A percentile compares a stretch with the other conserved stretches of the same genome.
Conservation (phyloP, 2,113 vertebrate genomes). For the Hyaena hyaena region DNA sequence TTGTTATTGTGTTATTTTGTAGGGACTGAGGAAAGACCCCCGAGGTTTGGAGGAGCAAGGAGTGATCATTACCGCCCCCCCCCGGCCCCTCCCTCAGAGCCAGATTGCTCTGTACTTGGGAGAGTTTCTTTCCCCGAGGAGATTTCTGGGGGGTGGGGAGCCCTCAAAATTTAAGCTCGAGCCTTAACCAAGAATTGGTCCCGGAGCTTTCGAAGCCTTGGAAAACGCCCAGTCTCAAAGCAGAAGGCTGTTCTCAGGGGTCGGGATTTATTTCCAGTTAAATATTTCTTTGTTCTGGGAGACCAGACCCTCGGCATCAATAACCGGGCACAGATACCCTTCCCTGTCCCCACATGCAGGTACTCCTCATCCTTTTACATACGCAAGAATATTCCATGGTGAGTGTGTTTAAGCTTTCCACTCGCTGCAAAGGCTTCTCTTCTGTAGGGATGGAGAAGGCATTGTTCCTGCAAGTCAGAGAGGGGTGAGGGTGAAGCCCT, state of each 20-base stretch:
- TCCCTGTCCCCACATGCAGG: background rate
- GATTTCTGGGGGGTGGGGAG: background rate
- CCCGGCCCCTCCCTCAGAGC: background rate
- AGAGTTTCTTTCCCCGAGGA: background rate
- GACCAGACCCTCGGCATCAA: background rate
- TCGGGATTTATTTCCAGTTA: background rate
- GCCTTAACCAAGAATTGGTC: constrained; percentile 4
- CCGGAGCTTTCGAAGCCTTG: constrained; percentile 14
- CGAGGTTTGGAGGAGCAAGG: background rate
- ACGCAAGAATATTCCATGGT: background rate
- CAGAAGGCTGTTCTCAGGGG: background rate
- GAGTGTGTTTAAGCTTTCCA: background rate
- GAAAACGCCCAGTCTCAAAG: background rate
- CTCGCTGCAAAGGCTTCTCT: background rate
- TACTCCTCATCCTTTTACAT: fast-evolving
- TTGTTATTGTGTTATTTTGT: constrained; percentile 47
- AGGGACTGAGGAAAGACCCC: background rate
- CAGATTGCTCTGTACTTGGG: background rate
- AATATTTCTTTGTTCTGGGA: constrained; percentile 3
- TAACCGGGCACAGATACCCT: background rate
- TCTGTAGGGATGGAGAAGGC: background rate
- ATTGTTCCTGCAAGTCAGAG: fast-evolving
- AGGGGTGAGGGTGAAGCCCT: background rate
- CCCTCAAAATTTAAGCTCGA: background rate
- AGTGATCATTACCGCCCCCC: too few relatives aligned